Evolutionary conservation across 2,113 vertebrate genomes (phyloP), one percentile per base, ranked within the genome.

Genomic region (Xiphophorus hellerii): DNA sequence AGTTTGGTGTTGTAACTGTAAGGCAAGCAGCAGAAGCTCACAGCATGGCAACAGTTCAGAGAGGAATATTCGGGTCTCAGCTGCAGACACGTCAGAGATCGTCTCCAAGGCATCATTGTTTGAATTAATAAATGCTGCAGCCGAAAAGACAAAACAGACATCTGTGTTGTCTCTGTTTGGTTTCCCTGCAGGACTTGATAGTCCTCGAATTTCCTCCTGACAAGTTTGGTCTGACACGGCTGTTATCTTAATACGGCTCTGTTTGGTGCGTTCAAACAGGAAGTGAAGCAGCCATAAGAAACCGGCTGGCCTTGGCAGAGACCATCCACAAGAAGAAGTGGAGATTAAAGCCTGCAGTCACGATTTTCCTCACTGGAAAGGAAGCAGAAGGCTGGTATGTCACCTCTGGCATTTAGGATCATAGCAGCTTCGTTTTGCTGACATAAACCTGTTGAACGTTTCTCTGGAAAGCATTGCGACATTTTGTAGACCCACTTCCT

Each of bases 211-310:
- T 35, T 76, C 27, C 17, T 28, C 17, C 44, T 31, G 14, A 9
- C 12, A 1, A 51, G 44, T 64, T 63, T 14, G 62, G 31, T 64
- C 44, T 70, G 25, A 25, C 73, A 58, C 7, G 30, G 33, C n/a
- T 8, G 62, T 13, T 30, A 14, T 39, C 61, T 20, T 60, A 5
- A 30, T 60, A 54, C 5, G 7, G 17, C 48, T 54, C 51, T 66
- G 51, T 33, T 28, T 69, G 20, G 0, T 20, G 29, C 3, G 30
- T 20, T 54, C 48, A 3, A 28, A 69, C 64, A 77, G 75, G 67
- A 82, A 60, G 62, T 51, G 29, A 71, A 33, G 3, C 78, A 27
- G 74, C 37, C 42, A 25, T 4, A 73, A 73, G 39, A 67, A 48
- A 29, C 33, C 44, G 35, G 62, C 58, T 17, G 29, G 27, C 5